Percentiles rank a stretch among this genome's conserved stretches.
Conservation (phyloP, 2,113 vertebrate species). For the Lanius ludovicianus region DNA sequence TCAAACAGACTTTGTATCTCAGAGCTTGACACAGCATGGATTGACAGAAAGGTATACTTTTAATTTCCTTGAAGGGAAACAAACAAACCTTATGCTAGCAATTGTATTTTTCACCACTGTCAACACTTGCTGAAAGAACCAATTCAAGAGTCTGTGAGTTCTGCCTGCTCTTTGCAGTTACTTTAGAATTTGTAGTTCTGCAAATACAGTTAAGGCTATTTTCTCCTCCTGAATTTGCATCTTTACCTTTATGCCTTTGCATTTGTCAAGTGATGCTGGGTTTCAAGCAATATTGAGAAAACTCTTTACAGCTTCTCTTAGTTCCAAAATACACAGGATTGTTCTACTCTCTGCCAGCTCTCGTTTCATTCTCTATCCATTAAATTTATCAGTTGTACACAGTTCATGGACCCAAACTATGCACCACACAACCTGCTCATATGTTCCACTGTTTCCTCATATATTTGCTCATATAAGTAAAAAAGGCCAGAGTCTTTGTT, state of each 20-base stretch:
- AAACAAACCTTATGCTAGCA: neutral
- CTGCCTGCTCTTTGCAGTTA: neutral
- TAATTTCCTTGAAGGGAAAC: neutral
- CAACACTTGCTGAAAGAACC: neutral
- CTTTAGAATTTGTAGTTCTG: neutral
- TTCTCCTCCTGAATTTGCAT: neutral
- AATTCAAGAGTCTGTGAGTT: neutral
- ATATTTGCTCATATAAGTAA: fast-evolving
- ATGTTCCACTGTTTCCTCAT: neutral
- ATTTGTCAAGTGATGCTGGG: neutral
- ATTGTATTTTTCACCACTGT: neutral
- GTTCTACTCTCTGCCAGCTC: neutral
- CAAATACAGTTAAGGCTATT: neutral
- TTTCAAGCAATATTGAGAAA: neutral
- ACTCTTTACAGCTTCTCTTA: neutral
- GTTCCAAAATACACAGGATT: neutral
- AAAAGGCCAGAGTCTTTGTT: neutral
- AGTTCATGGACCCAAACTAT: neutral
- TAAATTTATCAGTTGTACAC: neutral
- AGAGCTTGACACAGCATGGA: neutral
- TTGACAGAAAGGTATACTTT: neutral
- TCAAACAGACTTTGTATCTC: neutral
- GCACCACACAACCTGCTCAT: neutral
- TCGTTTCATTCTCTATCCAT: neutral
- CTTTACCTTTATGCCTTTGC: neutral